Conservation (phyloP, 92 coral and sea anemone species). For the Isaurus tuberculatus region DNA sequence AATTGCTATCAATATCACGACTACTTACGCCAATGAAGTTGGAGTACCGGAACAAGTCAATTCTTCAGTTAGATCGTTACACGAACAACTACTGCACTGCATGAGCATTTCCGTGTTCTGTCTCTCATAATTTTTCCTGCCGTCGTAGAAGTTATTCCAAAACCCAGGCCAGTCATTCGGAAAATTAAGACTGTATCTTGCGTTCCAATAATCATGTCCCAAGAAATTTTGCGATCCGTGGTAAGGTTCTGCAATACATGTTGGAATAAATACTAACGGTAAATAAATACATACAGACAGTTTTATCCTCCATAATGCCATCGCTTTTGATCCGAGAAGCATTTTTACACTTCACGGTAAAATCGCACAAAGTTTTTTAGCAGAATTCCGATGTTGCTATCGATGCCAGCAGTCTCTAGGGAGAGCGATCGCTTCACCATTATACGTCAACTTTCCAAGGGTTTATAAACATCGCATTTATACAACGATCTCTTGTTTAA, state of each 20-base stretch:
- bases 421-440: neutral
- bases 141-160: constrained; percentile 70
- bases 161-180: constrained; percentile 88
- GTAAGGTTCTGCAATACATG: constrained; percentile 46
- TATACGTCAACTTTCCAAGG: neutral
- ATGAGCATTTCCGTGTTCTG: neutral
- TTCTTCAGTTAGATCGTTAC: constrained; percentile 42
- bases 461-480: neutral
- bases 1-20: too few relatives aligned
- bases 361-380: neutral
- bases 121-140: constrained; percentile 65
- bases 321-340: neutral
- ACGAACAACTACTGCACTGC: constrained; percentile 65
- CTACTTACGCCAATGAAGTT: constrained; percentile 33
- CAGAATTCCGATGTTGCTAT: constrained; percentile 69
- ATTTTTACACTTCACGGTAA: neutral
- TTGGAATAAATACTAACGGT: neutral
- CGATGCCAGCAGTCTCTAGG: constrained; percentile 23
- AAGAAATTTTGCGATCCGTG: constrained; percentile 52
- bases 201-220: constrained; percentile 84
- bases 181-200: constrained; percentile 66
- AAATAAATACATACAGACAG: constrained; percentile 14
- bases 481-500: neutral
- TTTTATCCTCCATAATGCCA: constrained; percentile 9
- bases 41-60: constrained; percentile 65